phyloP scores from a whole-genome alignment of 2,888 invertebrate genomes.

The Limnephilus lunatus region DNA sequence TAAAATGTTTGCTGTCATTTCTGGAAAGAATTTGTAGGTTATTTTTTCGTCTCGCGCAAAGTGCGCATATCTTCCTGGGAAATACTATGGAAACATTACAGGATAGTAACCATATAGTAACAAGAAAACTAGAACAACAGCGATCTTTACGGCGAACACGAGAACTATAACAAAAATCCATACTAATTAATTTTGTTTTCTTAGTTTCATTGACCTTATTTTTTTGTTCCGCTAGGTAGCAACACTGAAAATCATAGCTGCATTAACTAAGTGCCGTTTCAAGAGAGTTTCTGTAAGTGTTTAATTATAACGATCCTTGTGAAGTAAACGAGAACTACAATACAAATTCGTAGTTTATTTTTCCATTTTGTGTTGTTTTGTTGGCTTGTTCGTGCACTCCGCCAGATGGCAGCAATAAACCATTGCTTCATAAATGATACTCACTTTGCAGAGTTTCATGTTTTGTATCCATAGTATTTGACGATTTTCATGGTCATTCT shows the following conservation, averaged over 20 bases:
- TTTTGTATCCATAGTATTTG: background rate
- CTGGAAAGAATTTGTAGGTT: conserved; percentile 51
- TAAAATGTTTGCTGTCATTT: conserved; percentile 57
- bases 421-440: background rate
- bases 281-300: background rate
- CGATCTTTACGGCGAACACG: background rate
- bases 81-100: background rate
- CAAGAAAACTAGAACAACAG: background rate
- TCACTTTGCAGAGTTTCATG: background rate
- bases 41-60: conserved; percentile 39
- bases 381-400: background rate
- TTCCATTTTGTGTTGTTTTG: background rate
- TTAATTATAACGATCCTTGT: background rate
- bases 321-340: background rate
- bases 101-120: background rate
- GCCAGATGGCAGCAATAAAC: background rate
- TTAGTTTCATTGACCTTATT: background rate
- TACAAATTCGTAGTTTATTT: background rate
- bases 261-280: background rate
- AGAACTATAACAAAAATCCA: background rate
- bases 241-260: background rate
- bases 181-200: background rate
- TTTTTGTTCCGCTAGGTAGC: background rate
- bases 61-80: background rate
- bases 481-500: conserved; percentile 27